Evolutionary conservation across 2,797 vertebrate species (phyloP).

Genomic region (Gobio occitaniae): DNA sequence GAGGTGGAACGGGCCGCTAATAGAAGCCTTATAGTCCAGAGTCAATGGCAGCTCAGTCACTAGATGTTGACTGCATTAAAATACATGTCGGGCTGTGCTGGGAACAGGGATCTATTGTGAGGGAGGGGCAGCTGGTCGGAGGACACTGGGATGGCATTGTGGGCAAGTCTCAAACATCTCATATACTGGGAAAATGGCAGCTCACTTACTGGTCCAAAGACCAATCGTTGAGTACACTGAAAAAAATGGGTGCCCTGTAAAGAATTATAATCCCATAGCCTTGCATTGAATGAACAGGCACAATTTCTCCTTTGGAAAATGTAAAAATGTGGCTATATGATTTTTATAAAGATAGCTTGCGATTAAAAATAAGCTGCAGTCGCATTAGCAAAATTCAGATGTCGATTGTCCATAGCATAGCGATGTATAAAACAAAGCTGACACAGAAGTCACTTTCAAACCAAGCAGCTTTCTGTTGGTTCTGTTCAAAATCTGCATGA

Average conservation of each 20-base stretch:
- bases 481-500: not conserved
- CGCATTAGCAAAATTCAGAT: not conserved
- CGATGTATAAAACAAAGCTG: not conserved
- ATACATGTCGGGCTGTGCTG: slow-evolving; percentile 32
- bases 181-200: slow-evolving; percentile 51
- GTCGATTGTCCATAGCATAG: not conserved
- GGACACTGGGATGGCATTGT: slow-evolving; percentile 61
- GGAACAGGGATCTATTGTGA: slow-evolving; percentile 68
- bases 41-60: slow-evolving; percentile 28
- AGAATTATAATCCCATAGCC: not conserved
- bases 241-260: not conserved
- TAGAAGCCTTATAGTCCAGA: slow-evolving; percentile 15
- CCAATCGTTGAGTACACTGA: not conserved
- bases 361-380: not conserved
- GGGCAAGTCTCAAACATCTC: slow-evolving; percentile 49
- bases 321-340: no score
- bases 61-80: slow-evolving; percentile 46
- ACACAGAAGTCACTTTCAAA: not conserved
- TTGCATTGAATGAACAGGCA: not conserved
- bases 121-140: slow-evolving; percentile 65
- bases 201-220: slow-evolving; percentile 25
- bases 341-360: not conserved
- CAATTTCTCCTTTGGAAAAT: no score
- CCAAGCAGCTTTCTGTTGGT: not conserved
- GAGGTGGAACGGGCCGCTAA: slow-evolving; percentile 25